A percentile compares a stretch with the other conserved stretches of the same genome.
These are phyloP conservation scores for Diplolepis rosae DNA, from an alignment of 2,888 invertebrate species.

Conservation along the genomic window DNA sequence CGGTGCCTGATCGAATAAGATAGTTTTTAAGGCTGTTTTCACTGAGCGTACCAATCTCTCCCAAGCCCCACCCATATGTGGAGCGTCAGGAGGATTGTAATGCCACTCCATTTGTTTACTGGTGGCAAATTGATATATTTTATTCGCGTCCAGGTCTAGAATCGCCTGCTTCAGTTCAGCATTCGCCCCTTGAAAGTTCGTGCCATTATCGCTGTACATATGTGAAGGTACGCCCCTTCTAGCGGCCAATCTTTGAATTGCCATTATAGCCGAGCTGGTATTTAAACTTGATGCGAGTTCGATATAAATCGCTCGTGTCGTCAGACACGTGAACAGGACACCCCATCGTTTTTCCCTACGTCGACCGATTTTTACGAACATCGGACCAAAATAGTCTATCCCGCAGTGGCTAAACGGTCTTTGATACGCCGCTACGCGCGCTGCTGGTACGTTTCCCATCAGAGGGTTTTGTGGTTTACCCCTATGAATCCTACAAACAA, in stretches of 20 bases:
- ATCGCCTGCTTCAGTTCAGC: constrained; percentile 23
- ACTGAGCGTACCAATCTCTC: constrained; percentile 29
- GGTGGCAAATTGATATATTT: not conserved
- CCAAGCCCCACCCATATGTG: constrained; percentile 35
- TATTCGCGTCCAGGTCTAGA: not conserved
- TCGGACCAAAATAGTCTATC: constrained; percentile 39
- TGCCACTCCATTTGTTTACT: constrained; percentile 5
- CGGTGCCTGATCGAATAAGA: constrained; percentile 20
- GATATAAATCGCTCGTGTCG: constrained; percentile 40
- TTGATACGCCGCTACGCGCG: constrained; percentile 30
- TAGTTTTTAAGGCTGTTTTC: constrained; percentile 17
- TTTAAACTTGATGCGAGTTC: constrained; percentile 35
- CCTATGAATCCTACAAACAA: constrained; percentile 28
- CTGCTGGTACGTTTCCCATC: constrained; percentile 39
- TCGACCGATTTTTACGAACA: constrained; percentile 36
- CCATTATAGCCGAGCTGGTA: constrained; percentile 37
- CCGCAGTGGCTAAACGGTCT: constrained; percentile 40
- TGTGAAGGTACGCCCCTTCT: constrained; percentile 31
- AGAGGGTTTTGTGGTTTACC: constrained; percentile 33
- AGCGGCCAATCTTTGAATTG: no score
- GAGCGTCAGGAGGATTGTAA: constrained; percentile 24
- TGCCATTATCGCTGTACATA: constrained; percentile 37
- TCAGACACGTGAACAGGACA: constrained; percentile 45
- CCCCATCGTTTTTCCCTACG: constrained; percentile 33
- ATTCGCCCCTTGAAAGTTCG: constrained; percentile 34